Conservation (phyloP, 2,888 invertebrate species). For the Hemaris fuciformis region DNA sequence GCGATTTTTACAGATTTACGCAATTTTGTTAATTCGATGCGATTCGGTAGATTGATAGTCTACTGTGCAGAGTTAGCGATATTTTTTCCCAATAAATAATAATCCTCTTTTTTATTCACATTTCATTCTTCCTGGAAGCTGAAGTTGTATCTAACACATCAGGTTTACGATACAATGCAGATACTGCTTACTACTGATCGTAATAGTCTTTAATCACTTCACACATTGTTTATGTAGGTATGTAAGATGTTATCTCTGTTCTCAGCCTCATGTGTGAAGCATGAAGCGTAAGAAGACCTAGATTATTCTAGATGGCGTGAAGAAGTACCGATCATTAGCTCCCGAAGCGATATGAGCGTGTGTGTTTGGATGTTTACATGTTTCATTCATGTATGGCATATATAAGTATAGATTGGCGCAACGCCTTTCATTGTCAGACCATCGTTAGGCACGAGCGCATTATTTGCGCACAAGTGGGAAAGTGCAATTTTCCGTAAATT, state of each 20-base stretch:
- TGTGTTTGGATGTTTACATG: slow-evolving; percentile 21
- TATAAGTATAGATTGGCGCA: slow-evolving; percentile 67
- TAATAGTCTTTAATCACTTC: too few species aligned
- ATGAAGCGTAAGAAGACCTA: not conserved
- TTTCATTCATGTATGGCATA: slow-evolving; percentile 55
- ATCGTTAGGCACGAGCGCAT: slow-evolving; percentile 50
- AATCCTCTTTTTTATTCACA: too few species aligned
- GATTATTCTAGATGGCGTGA: not conserved
- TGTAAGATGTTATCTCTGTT: too few species aligned
- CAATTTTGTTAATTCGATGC: not conserved
- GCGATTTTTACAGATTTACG: not conserved
- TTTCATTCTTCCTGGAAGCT: too few species aligned
- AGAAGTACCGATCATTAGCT: not conserved
- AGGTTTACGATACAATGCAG: too few species aligned
- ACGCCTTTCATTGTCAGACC: slow-evolving; percentile 64
- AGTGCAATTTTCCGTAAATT: slow-evolving; percentile 50
- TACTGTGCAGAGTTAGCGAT: not conserved
- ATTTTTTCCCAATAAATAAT: too few species aligned
- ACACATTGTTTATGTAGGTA: too few species aligned
- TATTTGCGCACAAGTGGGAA: slow-evolving; percentile 50
- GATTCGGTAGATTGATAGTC: not conserved
- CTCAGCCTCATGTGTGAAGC: not conserved
- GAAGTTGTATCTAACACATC: too few species aligned
- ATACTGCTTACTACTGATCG: too few species aligned
- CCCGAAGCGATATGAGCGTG: not conserved